Percentiles rank a stretch among this genome's conserved stretches.
phyloP scores from a whole-genome alignment of 2,797 vertebrate species.

The Emys orbicularis region DNA sequence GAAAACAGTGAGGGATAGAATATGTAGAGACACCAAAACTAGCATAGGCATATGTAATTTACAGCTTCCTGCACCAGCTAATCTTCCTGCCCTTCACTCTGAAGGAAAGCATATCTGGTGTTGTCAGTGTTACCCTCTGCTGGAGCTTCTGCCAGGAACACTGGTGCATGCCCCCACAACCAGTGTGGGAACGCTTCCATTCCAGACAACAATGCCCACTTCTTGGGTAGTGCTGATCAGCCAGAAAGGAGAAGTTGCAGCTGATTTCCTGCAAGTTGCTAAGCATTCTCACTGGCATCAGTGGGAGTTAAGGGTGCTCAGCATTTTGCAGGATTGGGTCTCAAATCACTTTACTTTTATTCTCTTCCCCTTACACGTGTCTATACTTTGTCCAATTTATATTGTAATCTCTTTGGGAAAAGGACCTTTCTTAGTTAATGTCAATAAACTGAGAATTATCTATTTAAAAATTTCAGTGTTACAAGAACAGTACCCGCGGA shows the following conservation, averaged over 20 bases:
- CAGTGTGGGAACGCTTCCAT: not conserved
- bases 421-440: not conserved
- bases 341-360: not conserved
- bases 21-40: not conserved
- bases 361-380: not conserved
- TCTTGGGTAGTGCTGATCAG: not conserved
- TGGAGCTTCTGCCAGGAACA: not conserved
- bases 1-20: not conserved
- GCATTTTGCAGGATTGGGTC: not conserved
- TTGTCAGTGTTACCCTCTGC: not conserved
- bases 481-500: not conserved
- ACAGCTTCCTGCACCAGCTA: not conserved
- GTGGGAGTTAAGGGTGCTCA: not conserved
- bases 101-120: not conserved
- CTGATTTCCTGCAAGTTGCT: not conserved
- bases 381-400: not conserved
- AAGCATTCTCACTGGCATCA: not conserved
- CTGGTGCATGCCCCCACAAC: not conserved
- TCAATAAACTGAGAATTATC: not conserved
- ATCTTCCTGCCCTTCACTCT: not conserved
- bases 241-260: not conserved
- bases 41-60: not conserved
- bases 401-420: not conserved
- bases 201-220: not conserved
- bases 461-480: not conserved